A percentile compares a stretch with the other conserved stretches of the same genome.
Evolutionary conservation across 2,113 vertebrate species (phyloP).

Genomic region (Alligator sinensis): DNA sequence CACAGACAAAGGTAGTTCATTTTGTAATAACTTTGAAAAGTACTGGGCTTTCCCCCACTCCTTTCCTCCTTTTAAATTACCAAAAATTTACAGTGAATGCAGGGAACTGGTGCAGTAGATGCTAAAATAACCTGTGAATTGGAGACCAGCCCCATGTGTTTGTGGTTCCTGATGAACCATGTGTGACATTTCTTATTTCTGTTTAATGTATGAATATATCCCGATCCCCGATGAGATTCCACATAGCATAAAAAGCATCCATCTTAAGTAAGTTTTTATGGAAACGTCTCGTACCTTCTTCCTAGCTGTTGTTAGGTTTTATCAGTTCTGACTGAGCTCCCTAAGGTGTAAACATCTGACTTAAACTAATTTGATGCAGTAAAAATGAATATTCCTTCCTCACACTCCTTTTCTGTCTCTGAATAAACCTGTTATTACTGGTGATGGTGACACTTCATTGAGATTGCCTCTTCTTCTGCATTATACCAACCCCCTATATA

Average conservation of each 20-base stretch:
- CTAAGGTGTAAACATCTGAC: conserved; percentile 4
- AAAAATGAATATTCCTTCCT: conserved; percentile 35
- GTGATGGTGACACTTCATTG: neutral
- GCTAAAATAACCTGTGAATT: neutral
- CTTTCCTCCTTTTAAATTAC: neutral
- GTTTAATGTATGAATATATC: neutral
- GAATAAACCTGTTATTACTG: neutral
- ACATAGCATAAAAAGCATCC: neutral
- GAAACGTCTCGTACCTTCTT: neutral
- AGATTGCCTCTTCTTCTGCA: conserved; percentile 9
- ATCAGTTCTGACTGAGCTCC: conserved; percentile 1
- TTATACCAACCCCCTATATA: neutral
- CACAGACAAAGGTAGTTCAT: neutral
- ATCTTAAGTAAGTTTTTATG: conserved; percentile 10
- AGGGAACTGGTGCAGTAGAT: neutral
- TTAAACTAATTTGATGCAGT: neutral
- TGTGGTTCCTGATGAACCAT: neutral
- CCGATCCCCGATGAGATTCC: neutral
- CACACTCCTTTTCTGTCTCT: neutral
- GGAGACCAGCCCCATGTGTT: neutral
- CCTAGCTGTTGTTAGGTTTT: neutral
- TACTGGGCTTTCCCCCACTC: neutral
- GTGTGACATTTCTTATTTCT: conserved; percentile 33
- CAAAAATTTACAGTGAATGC: neutral
- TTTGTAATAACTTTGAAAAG: neutral